A percentile compares a stretch with the other conserved stretches of the same genome.
These are phyloP conservation scores for Creontiades dilutus DNA, from an alignment of 2,888 invertebrate genomes.

Conservation along the genomic window DNA sequence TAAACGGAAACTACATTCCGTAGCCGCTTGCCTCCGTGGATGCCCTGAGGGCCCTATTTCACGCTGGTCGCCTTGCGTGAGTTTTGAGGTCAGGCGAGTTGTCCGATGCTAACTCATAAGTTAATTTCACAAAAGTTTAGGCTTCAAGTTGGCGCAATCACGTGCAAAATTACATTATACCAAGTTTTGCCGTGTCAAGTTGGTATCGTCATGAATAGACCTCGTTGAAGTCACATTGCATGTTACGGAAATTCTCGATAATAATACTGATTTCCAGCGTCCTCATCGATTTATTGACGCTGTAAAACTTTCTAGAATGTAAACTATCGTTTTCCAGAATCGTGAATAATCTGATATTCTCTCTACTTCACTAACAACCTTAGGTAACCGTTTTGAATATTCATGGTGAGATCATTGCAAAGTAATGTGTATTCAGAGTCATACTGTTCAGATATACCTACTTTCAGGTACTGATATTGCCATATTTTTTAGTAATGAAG, in stretches of 20 bases:
- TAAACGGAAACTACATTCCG: slow-evolving; percentile 63
- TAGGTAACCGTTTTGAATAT: too few relatives aligned
- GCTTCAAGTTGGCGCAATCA: slow-evolving; percentile 10
- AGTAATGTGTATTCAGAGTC: too few relatives aligned
- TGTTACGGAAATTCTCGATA: slow-evolving; percentile 8
- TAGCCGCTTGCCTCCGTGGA: slow-evolving; percentile 40
- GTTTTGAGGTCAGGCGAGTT: slow-evolving; percentile 62
- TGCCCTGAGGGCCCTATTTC: slow-evolving; percentile 56
- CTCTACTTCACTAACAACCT: too few relatives aligned
- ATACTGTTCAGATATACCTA: too few relatives aligned
- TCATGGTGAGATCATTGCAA: too few relatives aligned
- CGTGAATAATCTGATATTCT: too few relatives aligned
- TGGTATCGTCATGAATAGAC: slow-evolving; percentile 22
- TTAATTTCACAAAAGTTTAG: slow-evolving; percentile 53
- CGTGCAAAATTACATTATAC: slow-evolving; percentile 38
- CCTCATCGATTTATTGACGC: too few relatives aligned
- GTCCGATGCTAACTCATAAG: slow-evolving; percentile 55
- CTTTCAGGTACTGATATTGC: too few relatives aligned
- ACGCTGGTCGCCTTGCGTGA: slow-evolving; percentile 54
- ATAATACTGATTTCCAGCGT: too few relatives aligned
- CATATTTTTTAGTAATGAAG: too few relatives aligned
- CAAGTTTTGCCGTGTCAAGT: slow-evolving; percentile 2
- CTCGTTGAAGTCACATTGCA: background rate
- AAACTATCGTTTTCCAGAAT: too few relatives aligned
- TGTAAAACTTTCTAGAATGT: too few relatives aligned